These are phyloP conservation scores for Phallusia fumigata DNA, from an alignment of 23 tunicate species.

Conservation along the genomic window DNA sequence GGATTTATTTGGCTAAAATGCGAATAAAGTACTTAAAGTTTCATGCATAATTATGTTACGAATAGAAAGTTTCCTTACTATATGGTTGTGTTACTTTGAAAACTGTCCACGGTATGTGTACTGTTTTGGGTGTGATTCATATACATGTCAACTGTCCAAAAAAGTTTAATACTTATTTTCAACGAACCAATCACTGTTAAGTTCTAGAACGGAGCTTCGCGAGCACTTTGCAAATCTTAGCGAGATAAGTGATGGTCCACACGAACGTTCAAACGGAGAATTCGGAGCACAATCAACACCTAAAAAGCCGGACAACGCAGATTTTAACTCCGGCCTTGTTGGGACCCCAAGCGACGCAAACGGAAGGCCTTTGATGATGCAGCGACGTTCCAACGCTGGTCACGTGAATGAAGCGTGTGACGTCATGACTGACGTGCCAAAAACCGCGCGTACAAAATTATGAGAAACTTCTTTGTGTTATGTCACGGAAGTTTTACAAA, in stretches of 20 bases:
- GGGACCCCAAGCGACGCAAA: not conserved
- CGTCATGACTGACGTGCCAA: slow-evolving; percentile 2
- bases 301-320: not conserved
- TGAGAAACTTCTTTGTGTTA: not conserved
- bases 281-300: slow-evolving; percentile 11
- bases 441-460: slow-evolving; percentile 32
- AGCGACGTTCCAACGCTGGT: not conserved
- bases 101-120: too few species aligned
- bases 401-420: slow-evolving; percentile 27
- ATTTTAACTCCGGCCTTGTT: not conserved
- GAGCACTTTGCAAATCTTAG: slow-evolving; percentile 28
- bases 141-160: too few species aligned
- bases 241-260: slow-evolving; percentile 17
- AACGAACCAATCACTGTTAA: too few species aligned
- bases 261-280: slow-evolving; percentile 25
- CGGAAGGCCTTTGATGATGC: slow-evolving; percentile 17
- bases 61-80: too few species aligned
- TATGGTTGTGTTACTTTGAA: too few species aligned
- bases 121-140: too few species aligned
- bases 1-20: too few species aligned
- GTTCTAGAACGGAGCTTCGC: slow-evolving; percentile 15
- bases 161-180: too few species aligned
- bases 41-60: too few species aligned
- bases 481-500: too few species aligned
- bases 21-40: too few species aligned